Evolutionary conservation across 2,888 invertebrate species (phyloP).

Genomic region (Dryobotodes eremita): DNA sequence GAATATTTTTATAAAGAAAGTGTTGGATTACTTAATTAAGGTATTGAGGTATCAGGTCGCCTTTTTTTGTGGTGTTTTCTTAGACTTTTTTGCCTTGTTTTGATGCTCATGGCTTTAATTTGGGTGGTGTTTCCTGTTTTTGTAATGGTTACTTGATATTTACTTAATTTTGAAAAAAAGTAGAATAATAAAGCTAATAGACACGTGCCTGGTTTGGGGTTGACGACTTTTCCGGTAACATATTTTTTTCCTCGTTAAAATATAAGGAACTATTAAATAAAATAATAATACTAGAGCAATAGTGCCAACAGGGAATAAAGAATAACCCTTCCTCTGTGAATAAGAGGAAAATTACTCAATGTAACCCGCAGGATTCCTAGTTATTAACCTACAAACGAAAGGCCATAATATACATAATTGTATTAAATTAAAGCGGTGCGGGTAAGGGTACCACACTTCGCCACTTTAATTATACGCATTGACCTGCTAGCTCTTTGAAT

Average conservation of each 20-base stretch:
- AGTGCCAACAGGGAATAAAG: background rate
- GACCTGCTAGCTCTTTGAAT: constrained; percentile 41
- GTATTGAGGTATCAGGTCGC: constrained; percentile 52
- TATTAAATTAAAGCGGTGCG: constrained; percentile 47
- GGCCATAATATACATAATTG: constrained; percentile 51
- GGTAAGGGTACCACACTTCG: constrained; percentile 41
- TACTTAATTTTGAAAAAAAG: background rate
- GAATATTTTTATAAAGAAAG: constrained; percentile 62
- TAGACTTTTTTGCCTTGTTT: constrained; percentile 26
- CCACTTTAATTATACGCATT: constrained; percentile 50
- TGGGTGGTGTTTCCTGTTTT: constrained; percentile 2
- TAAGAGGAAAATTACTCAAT: constrained; percentile 44
- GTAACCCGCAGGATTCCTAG: constrained; percentile 47
- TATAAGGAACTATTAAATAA: background rate
- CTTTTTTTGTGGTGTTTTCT: constrained; percentile 28
- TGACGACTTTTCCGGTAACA: too few species aligned
- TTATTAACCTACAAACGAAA: constrained; percentile 60
- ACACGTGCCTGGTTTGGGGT: background rate
- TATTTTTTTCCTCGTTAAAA: background rate
- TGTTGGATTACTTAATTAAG: constrained; percentile 69
- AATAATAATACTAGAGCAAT: background rate
- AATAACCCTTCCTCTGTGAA: constrained; percentile 34
- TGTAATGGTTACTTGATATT: background rate
- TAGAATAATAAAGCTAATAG: too few species aligned
- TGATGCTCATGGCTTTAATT: constrained; percentile 2